Conservation (phyloP, 2,888 invertebrate genomes). For the Nebria brevicollis region DNA sequence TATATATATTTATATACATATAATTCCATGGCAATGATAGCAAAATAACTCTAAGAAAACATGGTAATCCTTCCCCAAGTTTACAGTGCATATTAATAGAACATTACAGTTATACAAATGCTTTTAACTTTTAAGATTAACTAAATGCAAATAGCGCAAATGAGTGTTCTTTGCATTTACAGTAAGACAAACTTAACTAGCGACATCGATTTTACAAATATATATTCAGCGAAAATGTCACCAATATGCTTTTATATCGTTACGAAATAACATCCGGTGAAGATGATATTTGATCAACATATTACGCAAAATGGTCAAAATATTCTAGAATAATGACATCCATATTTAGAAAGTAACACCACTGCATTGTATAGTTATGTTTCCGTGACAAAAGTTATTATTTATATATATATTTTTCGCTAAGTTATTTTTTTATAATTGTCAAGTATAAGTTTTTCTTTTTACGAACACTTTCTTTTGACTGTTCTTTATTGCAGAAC, state of each 20-base stretch:
- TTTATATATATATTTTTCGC: constrained; percentile 8
- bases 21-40: no score
- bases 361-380: constrained; percentile 28
- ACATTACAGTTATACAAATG: no score
- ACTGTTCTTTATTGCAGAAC: neutral
- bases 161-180: no score
- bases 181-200: neutral
- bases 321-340: constrained; percentile 4
- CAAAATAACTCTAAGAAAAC: no score
- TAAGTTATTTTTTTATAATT: neutral
- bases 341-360: constrained; percentile 34
- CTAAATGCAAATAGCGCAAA: no score
- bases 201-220: neutral
- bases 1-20: no score
- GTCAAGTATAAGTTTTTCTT: neutral
- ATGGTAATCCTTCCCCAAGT: no score
- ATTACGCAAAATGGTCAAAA: neutral
- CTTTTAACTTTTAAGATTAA: no score
- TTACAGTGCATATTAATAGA: no score
- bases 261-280: neutral
- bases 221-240: no score
- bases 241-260: no score
- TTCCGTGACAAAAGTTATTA: constrained; percentile 42
- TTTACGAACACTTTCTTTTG: neutral
- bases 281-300: neutral